phyloP scores from a whole-genome alignment of 2,888 invertebrate genomes.

The Meghimatium bilineatum region DNA sequence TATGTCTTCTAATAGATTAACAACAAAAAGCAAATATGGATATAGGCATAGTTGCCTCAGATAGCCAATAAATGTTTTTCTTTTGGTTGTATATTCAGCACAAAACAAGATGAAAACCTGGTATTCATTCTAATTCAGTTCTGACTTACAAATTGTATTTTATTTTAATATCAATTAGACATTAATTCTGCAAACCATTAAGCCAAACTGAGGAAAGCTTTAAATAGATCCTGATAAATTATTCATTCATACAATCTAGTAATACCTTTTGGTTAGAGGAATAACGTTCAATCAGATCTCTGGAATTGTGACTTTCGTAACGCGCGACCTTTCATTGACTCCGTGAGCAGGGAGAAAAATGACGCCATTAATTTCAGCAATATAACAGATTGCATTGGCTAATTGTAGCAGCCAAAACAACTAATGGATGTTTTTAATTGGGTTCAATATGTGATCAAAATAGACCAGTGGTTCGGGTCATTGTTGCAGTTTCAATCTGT shows the following conservation, averaged over 20 bases:
- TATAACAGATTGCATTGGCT: neutral
- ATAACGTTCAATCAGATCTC: neutral
- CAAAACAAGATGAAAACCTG: neutral
- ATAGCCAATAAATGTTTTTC: neutral
- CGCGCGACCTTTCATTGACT: neutral
- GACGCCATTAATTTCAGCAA: conserved; percentile 23
- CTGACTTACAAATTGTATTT: neutral
- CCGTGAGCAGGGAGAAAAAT: neutral
- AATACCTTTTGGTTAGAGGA: neutral
- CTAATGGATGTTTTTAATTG: neutral
- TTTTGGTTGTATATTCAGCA: neutral
- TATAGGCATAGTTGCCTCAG: neutral
- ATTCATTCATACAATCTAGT: neutral
- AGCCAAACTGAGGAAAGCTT: neutral
- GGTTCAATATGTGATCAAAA: too few relatives aligned
- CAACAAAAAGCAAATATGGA: neutral
- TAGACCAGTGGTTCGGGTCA: too few relatives aligned
- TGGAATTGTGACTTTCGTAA: neutral
- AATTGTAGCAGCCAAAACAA: conserved; percentile 7
- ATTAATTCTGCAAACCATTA: neutral
- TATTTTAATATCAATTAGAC: neutral
- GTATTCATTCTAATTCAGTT: neutral
- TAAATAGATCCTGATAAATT: conserved; percentile 5
- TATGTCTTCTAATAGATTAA: neutral
- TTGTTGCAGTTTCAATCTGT: too few relatives aligned